Base-by-base conservation (phyloP, 1,140 invertebrate genomes). In the Drosophila simulans region DNA sequence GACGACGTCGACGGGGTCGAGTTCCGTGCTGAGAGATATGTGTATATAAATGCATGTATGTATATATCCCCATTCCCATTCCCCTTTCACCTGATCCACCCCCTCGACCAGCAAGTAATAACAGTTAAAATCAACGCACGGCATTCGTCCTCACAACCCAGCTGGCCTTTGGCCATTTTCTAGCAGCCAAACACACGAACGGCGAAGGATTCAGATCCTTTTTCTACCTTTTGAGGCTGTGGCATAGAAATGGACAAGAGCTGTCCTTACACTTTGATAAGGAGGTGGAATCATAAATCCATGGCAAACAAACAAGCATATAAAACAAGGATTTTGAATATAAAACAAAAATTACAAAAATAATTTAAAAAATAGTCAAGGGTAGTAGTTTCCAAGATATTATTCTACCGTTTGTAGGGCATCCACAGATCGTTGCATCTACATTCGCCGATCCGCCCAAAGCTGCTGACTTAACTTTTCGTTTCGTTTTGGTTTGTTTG, bases 81-180 rank as follows among this genome's bases (percentile, higher is more conserved):
- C 5, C 13, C 17, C 20, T 15, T 15, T 58, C 35, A 57, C 51
- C 58, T 57, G 51, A n/a, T 27, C 22, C 46, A 27, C 12, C 49
- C 27, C 17, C 17, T 48, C 43, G 31, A 40, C 62, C 62, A 7
- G 13, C 57, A 51, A 73, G 62, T 84, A 88, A 88, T 88, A 89
- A 89, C 84, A 83, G 76, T 80, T 80, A 83, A 84, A 88, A 89
- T 84, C 84, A 88, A 89, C 80, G 79, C 80, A 82, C 65, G 34
- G 62, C 82, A 86, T 81, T 75, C 75, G 75, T 78, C 34, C 82
- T 68, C 34, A 51, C 77, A 65, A 71, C 64, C 52, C 57, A 17
- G 34, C 82, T 85, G 82, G 82, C 82, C 82, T 53, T 60, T 81
- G 82, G 82, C 82, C 73, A 85, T 74, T 68, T 63, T 64, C 72